These are phyloP conservation scores for Helicoverpa assulta DNA, from an alignment of 2,888 invertebrate genomes.

Conservation along the genomic window DNA sequence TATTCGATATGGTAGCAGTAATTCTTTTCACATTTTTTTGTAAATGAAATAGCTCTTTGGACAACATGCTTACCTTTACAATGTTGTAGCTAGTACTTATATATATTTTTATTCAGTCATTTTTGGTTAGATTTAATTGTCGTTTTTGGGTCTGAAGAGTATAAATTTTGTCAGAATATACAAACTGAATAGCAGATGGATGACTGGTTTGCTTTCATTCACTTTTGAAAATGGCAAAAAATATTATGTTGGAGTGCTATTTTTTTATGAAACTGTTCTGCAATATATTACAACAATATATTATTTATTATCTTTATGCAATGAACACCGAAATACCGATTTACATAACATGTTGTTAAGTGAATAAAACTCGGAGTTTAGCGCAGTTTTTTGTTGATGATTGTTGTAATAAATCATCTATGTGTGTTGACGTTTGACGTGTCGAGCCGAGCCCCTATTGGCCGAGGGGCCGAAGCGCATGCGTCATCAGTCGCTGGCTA, in stretches of 20 bases:
- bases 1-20: background rate
- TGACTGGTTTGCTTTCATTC: too few species aligned
- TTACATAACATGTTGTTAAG: slow-evolving; percentile 5
- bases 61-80: too few species aligned
- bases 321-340: background rate
- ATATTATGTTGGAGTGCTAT: background rate
- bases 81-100: too few species aligned
- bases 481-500: slow-evolving; percentile 41
- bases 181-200: background rate
- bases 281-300: background rate
- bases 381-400: slow-evolving; percentile 19
- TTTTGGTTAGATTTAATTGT: too few species aligned
- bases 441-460: slow-evolving; percentile 49
- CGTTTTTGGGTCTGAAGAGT: too few species aligned
- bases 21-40: background rate
- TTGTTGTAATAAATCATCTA: slow-evolving; percentile 22
- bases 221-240: background rate
- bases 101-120: too few species aligned
- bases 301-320: background rate
- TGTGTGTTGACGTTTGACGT: slow-evolving; percentile 36
- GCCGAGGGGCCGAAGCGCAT: slow-evolving; percentile 28
- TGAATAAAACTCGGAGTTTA: slow-evolving; percentile 1
- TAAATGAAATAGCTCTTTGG: background rate
- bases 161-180: too few species aligned
- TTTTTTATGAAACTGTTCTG: background rate